Percentiles rank a stretch among this genome's conserved stretches.
These are phyloP conservation scores for Orthonevra nobilis DNA, from an alignment of 2,888 invertebrate genomes.

Conservation along the genomic window DNA sequence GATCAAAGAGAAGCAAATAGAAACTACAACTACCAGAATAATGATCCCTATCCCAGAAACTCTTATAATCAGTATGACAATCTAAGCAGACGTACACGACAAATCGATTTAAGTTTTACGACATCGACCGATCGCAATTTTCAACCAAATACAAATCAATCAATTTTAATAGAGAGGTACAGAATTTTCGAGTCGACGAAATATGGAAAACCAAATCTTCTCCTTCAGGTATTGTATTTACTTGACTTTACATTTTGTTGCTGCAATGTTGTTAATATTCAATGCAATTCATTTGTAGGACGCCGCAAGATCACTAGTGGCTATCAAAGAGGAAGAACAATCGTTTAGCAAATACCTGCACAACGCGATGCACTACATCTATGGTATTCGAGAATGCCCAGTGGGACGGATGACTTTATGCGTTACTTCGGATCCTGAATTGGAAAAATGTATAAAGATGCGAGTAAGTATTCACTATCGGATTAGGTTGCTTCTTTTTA, in stretches of 20 bases:
- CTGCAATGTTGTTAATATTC: no score
- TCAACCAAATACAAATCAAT: slow-evolving; percentile 73
- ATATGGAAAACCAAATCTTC: slow-evolving; percentile 86
- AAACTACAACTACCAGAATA: slow-evolving; percentile 66
- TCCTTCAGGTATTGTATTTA: slow-evolving; percentile 85
- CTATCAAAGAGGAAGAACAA: slow-evolving; percentile 87
- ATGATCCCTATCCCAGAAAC: slow-evolving; percentile 66
- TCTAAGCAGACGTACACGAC: slow-evolving; percentile 74
- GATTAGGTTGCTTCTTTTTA: no score
- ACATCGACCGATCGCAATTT: slow-evolving; percentile 73
- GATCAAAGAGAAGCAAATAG: slow-evolving; percentile 52
- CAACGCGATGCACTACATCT: slow-evolving; percentile 85
- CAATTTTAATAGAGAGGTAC: slow-evolving; percentile 83
- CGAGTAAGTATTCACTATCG: no score
- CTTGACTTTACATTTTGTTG: no score
- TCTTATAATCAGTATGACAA: slow-evolving; percentile 71
- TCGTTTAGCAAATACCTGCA: slow-evolving; percentile 88
- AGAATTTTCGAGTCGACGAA: slow-evolving; percentile 87
- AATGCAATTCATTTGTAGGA: slow-evolving; percentile 85
- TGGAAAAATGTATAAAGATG: slow-evolving; percentile 95
- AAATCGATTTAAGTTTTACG: slow-evolving; percentile 76
- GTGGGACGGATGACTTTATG: slow-evolving; percentile 92
- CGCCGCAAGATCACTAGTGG: slow-evolving; percentile 84
- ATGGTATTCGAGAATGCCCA: slow-evolving; percentile 90
- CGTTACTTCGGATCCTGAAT: slow-evolving; percentile 93